These are phyloP conservation scores for Drosophila leontia DNA, from an alignment of 1,140 invertebrate genomes.

Conservation along the genomic window DNA sequence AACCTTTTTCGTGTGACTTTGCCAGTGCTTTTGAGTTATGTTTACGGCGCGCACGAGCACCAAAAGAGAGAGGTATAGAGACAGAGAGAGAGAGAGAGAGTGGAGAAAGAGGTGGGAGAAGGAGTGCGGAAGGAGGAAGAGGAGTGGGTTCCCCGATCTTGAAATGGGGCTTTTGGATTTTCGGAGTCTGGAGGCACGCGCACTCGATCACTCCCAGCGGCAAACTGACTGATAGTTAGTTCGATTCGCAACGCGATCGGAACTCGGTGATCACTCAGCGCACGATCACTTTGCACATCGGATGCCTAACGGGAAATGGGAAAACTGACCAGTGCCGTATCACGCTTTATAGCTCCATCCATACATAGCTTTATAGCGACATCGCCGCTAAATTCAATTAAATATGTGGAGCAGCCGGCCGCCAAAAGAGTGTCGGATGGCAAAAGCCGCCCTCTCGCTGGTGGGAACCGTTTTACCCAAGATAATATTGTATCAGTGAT, in stretches of 20 bases:
- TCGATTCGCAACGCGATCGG: constrained; percentile 31
- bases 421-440: constrained; percentile 47
- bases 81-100: constrained; percentile 14
- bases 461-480: constrained; percentile 54
- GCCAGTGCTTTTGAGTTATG: constrained; percentile 46
- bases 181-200: constrained; percentile 21
- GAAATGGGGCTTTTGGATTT: constrained; percentile 9
- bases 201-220: constrained; percentile 26
- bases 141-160: constrained; percentile 37
- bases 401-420: constrained; percentile 35
- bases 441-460: constrained; percentile 21
- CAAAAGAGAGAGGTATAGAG: not conserved
- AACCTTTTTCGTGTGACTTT: constrained; percentile 30
- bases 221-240: constrained; percentile 35
- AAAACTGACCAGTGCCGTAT: constrained; percentile 41
- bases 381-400: constrained; percentile 46
- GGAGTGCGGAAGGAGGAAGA: not conserved
- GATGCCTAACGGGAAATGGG: constrained; percentile 53
- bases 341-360: constrained; percentile 55
- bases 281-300: constrained; percentile 24
- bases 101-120: constrained; percentile 5
- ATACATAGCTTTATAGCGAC: constrained; percentile 10
- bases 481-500: constrained; percentile 58
- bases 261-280: constrained; percentile 25
- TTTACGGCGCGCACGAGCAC: constrained; percentile 38